A percentile compares a stretch with the other conserved stretches of the same genome.
These are phyloP conservation scores for Urocitellus parryii DNA, from an alignment of 2,113 vertebrate species.

Conservation along the genomic window DNA sequence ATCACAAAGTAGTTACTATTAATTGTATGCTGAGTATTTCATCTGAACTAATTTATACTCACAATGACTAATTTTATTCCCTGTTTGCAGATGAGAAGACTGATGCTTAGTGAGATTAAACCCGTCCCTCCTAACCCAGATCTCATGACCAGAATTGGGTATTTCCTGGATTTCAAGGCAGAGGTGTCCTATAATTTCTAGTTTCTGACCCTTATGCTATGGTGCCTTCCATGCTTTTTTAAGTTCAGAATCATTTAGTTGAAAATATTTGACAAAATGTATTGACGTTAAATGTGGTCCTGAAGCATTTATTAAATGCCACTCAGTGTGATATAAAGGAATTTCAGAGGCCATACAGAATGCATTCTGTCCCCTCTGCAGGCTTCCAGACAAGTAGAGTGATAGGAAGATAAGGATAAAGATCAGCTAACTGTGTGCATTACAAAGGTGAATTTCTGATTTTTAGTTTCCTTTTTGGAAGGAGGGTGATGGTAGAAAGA, in stretches of 20 bases:
- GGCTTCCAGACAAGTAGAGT: not conserved
- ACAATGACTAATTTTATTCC: not conserved
- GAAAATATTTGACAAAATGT: not conserved
- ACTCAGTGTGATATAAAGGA: not conserved
- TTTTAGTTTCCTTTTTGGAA: not conserved
- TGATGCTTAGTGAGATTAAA: not conserved
- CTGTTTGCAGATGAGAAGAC: not conserved
- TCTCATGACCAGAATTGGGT: not conserved
- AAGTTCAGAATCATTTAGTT: not conserved
- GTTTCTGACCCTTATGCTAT: not conserved
- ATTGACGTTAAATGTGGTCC: not conserved
- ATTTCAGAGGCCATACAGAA: accelerated
- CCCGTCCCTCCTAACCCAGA: not conserved
- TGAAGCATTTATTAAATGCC: not conserved
- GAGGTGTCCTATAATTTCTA: not conserved
- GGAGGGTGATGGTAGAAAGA: not conserved
- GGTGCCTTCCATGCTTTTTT: not conserved
- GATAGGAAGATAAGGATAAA: not conserved
- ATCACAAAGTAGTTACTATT: not conserved
- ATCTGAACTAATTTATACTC: not conserved
- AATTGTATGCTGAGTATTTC: not conserved
- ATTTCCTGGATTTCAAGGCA: not conserved
- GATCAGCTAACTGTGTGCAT: not conserved
- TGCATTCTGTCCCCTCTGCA: not conserved
- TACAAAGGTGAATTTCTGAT: not conserved